Evolutionary conservation across 1,140 invertebrate genomes (phyloP), one percentile per base, ranked within the genome.

Genomic region (Pseudoatta argentina): DNA sequence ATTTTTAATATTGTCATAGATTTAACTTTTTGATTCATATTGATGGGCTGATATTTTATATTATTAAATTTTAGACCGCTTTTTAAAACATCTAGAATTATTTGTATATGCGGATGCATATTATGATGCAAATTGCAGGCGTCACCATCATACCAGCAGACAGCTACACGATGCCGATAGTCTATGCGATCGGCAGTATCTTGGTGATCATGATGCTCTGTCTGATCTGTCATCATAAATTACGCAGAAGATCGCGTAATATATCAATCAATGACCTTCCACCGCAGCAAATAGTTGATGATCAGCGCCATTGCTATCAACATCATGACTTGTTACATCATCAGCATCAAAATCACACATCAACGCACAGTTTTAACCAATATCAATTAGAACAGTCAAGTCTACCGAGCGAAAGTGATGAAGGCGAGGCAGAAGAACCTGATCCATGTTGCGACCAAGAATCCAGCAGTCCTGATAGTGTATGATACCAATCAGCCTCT

Each of bases 121-220:
- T 48, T 6, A 14, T 48, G 51, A 67, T 18, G 66, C 18, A 57
- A 73, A 91, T 93, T 94, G n/a, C 93, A 96, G 95, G 95, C 94
- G 83, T 92, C 51, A 93, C 94, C 27, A 92, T 91, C 39, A 91
- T 94, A 75, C 92, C 94, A 39, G 91, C 94, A 87, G 94, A 95
- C 88, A 95, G 93, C 90, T 95, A 95, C 69, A 91, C 94, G 67
- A 82, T 94, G 59, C 93, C 94, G 73, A 93, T 91, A 57, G 92
- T 91, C 5, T 93, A 91, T 82, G 92, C 91, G 8, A 90, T 91
- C 34, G 92, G 93, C 21, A 93, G 92, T 8, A 89, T 94, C 27
- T 83, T 94, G 34, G 86, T 94, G 16, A 88, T 93, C 6, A 59
- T 95, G 27, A 44, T 93, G 10, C 57, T 95, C 12, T 94, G 94